Evolutionary conservation across 2,113 vertebrate genomes (phyloP), one percentile per base, ranked within the genome.

Genomic region (Pollachius pollachius): DNA sequence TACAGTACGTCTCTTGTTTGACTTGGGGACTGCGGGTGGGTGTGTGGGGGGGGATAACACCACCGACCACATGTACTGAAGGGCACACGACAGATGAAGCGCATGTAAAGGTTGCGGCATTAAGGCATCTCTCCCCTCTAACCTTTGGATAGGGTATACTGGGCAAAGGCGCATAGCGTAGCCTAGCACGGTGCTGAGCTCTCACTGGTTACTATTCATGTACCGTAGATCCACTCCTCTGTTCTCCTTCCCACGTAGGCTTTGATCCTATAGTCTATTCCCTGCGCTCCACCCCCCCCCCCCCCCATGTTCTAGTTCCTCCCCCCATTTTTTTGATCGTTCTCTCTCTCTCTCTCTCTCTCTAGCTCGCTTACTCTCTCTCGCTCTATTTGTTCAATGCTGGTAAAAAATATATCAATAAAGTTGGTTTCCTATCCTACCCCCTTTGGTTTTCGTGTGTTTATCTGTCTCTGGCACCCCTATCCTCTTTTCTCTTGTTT

Each of bases 321-420:
- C 60, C 23, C 19, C 21, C 12, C 25, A 11, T 3, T 57, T 57
- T 17, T 17, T 57, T 17, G 5, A 5, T n/a, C n/a, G 15, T 17
- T n/a, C 17, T 48, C 41, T 48, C 59, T 61, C 59, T 61, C 59
- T 61, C 59, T 23, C 59, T 61, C 59, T 23, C 60, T 62, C 60
- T 62, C 60, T 61, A 2, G 4, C 54, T 21, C 37, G 5, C 37
- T 41, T 11, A 8, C 37, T 41, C 37, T 41, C 37, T 48, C 41
- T 48, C 2, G 3, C 41, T 48, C 41, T 48, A 9, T 48, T 13
- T 48, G 9, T 48, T 13, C 41, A 34, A 34, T 34, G 30, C 30
- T 34, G 30, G 30, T 34, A 34, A 34, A 34, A 34, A 7, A 34
- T 34, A 34, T 34, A 34, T 34, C 3, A 34, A 34, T 34, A 34